Evolutionary conservation across 2,113 vertebrate genomes (phyloP).

Genomic region (Ploceus nigricollis): DNA sequence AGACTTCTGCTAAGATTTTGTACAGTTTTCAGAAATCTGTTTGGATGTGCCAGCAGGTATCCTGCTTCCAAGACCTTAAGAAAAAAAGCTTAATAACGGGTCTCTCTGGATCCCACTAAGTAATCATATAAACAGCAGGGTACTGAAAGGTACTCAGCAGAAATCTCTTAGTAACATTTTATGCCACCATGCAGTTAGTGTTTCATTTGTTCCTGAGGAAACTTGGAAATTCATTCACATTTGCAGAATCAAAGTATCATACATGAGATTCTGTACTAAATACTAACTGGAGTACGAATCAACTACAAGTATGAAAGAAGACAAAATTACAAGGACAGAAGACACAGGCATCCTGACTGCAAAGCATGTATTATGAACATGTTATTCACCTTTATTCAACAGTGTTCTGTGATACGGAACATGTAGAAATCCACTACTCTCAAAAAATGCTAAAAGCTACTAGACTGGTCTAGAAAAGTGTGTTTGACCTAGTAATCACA

Average conservation of each 20-base stretch:
- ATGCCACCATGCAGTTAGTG: background rate
- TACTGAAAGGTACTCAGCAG: background rate
- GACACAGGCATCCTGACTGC: background rate
- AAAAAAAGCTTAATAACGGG: background rate
- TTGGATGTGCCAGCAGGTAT: background rate
- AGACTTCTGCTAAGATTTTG: background rate
- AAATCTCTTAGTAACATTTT: constrained; percentile 1
- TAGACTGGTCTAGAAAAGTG: background rate
- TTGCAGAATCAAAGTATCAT: background rate
- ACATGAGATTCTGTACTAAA: background rate
- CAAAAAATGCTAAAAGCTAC: background rate
- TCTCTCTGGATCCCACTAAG: constrained; percentile 5
- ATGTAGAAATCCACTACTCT: background rate
- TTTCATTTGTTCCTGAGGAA: background rate
- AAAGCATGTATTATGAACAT: background rate
- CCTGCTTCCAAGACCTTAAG: background rate
- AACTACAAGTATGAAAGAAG: background rate
- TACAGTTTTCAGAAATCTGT: background rate
- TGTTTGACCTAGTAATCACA: background rate
- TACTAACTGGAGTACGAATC: background rate
- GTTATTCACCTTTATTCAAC: background rate
- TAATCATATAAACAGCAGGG: background rate
- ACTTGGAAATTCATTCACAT: background rate
- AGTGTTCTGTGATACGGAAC: background rate
- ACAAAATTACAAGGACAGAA: background rate